Evolutionary conservation across 1,140 invertebrate species (phyloP).

Genomic region (Drosophila insularis): DNA sequence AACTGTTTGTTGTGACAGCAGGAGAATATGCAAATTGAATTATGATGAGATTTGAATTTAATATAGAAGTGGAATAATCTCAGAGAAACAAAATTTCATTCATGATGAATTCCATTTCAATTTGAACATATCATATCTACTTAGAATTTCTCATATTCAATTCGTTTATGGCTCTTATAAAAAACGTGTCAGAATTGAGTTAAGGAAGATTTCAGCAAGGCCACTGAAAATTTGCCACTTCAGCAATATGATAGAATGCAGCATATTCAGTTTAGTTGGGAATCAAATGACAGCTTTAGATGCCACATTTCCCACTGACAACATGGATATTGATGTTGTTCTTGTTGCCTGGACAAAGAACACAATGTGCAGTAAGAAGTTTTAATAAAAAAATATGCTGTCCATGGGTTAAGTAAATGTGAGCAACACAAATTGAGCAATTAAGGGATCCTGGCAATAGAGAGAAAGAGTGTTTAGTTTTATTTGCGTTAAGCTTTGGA

Average conservation of each 20-base stretch:
- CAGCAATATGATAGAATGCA: constrained; percentile 36
- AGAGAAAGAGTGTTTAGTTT: constrained; percentile 60
- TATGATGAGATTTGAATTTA: constrained; percentile 47
- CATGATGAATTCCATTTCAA: neutral
- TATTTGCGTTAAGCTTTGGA: constrained; percentile 34
- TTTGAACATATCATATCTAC: neutral
- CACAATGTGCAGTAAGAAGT: neutral
- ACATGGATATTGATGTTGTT: neutral
- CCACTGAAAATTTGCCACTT: constrained; percentile 10
- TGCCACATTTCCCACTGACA: neutral
- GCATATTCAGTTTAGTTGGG: constrained; percentile 24
- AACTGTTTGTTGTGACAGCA: constrained; percentile 72
- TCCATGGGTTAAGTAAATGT: constrained; percentile 16
- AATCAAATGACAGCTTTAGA: constrained; percentile 27
- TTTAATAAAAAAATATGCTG: constrained; percentile 10
- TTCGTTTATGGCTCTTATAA: neutral
- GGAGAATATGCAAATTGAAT: constrained; percentile 58
- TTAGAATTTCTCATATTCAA: neutral
- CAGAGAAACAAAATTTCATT: neutral
- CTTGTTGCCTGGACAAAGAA: neutral
- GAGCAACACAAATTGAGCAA: constrained; percentile 49
- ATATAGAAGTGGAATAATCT: constrained; percentile 26
- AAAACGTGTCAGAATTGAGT: constrained; percentile 36
- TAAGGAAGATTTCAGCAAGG: constrained; percentile 22
- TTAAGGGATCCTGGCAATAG: constrained; percentile 28